Percentiles rank a stretch among this genome's conserved stretches.
These are phyloP conservation scores for Bombus fervidus DNA, from an alignment of 1,140 invertebrate genomes.

Conservation along the genomic window DNA sequence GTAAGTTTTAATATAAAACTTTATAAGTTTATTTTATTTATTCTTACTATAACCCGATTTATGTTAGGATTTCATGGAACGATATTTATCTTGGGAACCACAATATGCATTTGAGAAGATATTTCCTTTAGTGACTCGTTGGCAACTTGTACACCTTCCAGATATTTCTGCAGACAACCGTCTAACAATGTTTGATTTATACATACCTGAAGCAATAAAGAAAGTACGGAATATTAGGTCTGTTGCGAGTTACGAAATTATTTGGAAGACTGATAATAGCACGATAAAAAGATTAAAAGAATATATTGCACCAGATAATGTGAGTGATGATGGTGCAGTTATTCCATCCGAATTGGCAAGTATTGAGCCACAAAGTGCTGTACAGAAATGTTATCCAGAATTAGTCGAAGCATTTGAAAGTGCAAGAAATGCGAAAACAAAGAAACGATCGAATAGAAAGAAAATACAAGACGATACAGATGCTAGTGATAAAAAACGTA, in stretches of 20 bases:
- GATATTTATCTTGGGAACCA: conserved; percentile 88
- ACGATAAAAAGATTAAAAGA: conserved; percentile 84
- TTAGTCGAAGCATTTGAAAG: conserved; percentile 85
- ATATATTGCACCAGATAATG: conserved; percentile 78
- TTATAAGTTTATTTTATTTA: background rate
- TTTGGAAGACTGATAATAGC: conserved; percentile 85
- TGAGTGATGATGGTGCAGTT: conserved; percentile 67
- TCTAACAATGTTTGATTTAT: conserved; percentile 61
- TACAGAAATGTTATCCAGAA: conserved; percentile 86
- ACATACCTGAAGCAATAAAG: conserved; percentile 83
- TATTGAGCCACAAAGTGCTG: conserved; percentile 86
- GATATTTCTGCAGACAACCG: conserved; percentile 61
- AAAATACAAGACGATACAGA: conserved; percentile 74
- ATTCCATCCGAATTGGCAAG: conserved; percentile 83
- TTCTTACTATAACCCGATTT: conserved; percentile 40
- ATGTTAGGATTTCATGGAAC: conserved; percentile 86
- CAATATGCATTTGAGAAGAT: conserved; percentile 90
- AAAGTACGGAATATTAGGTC: conserved; percentile 86
- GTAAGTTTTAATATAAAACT: conserved; percentile 74
- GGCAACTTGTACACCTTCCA: conserved; percentile 84
- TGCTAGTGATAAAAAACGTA: conserved; percentile 45
- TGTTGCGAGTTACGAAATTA: conserved; percentile 87
- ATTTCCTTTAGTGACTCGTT: conserved; percentile 89
- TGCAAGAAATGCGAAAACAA: conserved; percentile 82
- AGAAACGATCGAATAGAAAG: conserved; percentile 82